Base-by-base conservation (phyloP, 2,797 vertebrate species). In the Brotula barbata region DNA sequence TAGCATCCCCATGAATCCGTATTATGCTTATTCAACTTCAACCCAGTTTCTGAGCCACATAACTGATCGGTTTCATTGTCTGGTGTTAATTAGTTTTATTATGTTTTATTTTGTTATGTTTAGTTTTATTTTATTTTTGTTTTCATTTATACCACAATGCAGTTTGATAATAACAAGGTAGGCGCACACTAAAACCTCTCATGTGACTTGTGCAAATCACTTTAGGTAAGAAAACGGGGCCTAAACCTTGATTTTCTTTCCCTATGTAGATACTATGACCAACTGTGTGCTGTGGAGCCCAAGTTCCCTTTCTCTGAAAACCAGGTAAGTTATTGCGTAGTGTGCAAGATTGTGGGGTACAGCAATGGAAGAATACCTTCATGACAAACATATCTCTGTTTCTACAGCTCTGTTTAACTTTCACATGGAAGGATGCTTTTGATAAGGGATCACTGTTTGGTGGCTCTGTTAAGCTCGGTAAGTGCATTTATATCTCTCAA, bases 381-480 rank as follows among this genome's bases (percentile, higher is more conserved):
- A 78, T 73, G 45, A 67, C 36, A 71, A 78, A 69, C 31, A 0
- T 75, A 13, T 77, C 53, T 84, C 37, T 88, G 48, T 84, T 49
- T 80, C 74, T 83, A 6, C 81, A 98, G 97, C 90, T 98, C 73
- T 98, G 96, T 85, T 86, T 99, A 85, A 98, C 95, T 13, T 99
- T 99, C 88, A 99, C 96, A 0, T 99, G 97, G 97, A 99, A 98
- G 85, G 97, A 99, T 91, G 97, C 97, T 56, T 99, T 99, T 85
- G 97, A 99, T 88, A 99, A 99, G 94, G 97, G 97, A 74, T 99
- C 97, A 0, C 91, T 99, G 47, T 99, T 99, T 71, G 95, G 96
- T 58, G 95, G 97, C 75, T 99, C 97, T 25, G 95, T 95, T 78
- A 99, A 98, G 83, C 75, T 99, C 42, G 93, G 96, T 98, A 91